A percentile compares a stretch with the other conserved stretches of the same genome.
phyloP scores from a whole-genome alignment of 2,113 vertebrate genomes.

The Triplophysa dalaica region DNA sequence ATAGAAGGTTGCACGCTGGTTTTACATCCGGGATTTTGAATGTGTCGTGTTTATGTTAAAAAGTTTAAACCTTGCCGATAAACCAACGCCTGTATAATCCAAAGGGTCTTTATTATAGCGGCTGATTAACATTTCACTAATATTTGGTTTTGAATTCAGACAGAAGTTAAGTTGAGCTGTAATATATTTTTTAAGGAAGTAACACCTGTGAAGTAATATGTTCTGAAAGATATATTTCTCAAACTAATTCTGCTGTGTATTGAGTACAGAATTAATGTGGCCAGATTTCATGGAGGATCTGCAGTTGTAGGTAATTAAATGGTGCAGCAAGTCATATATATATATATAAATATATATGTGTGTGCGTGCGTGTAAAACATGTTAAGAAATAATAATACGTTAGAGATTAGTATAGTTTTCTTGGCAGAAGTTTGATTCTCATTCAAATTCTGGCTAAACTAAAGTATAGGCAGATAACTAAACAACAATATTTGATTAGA shows the following conservation, averaged over 20 bases:
- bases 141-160: not conserved
- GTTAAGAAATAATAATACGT: no score
- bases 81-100: not conserved
- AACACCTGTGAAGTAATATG: constrained; percentile 2
- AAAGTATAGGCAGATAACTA: no score
- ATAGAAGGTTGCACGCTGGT: not conserved
- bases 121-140: not conserved
- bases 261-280: not conserved
- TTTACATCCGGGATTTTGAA: not conserved
- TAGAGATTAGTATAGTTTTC: no score
- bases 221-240: not conserved
- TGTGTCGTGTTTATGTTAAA: not conserved
- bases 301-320: not conserved
- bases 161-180: not conserved
- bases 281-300: not conserved
- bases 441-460: no score
- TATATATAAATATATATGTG: no score
- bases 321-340: no score
- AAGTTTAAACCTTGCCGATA: not conserved
- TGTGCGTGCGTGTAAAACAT: no score
- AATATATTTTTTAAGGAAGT: constrained; percentile 33
- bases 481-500: no score
- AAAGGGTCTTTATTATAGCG: not conserved
- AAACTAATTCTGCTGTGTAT: not conserved
- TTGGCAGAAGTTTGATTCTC: no score